phyloP scores from a whole-genome alignment of 2,113 vertebrate genomes.

The Melanerpes aurifrons region DNA sequence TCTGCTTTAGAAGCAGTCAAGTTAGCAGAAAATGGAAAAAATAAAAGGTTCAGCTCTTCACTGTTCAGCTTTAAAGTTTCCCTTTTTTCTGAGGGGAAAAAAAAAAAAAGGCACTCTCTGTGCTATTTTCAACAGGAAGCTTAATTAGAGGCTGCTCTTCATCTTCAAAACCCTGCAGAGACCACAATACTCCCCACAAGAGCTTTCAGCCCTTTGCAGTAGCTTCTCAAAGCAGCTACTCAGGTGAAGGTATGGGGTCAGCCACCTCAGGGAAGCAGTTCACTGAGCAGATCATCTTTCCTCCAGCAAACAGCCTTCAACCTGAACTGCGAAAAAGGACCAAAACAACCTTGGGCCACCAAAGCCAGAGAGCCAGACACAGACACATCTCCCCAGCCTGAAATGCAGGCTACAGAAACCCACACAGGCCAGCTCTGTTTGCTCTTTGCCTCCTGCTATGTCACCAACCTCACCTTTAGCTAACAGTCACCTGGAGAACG shows the following conservation, averaged over 20 bases:
- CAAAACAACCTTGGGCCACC: background rate
- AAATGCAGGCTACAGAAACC: background rate
- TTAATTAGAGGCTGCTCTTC: constrained; percentile 47
- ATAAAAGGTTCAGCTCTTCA: background rate
- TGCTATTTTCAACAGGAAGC: constrained; percentile 35
- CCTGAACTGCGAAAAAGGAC: background rate
- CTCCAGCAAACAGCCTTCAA: background rate
- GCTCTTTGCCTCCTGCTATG: background rate
- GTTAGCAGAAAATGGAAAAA: constrained; percentile 4
- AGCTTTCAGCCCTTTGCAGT: constrained; percentile 10
- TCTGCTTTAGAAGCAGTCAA: constrained; percentile 39
- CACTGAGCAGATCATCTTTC: background rate
- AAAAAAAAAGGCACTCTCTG: background rate
- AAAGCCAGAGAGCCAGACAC: constrained; percentile 24
- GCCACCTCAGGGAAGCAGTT: background rate
- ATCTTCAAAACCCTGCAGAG: constrained; percentile 32
- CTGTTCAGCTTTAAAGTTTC: constrained; percentile 21
- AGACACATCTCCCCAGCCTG: background rate
- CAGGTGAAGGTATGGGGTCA: background rate
- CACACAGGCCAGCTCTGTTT: background rate
- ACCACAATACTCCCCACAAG: background rate
- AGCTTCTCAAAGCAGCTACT: background rate
- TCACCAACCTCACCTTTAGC: constrained; percentile 57
- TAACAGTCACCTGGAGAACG: constrained; percentile 23
- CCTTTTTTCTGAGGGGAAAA: background rate